Conservation (phyloP, 2,888 invertebrate species). For the Temnothorax unifasciatus region DNA sequence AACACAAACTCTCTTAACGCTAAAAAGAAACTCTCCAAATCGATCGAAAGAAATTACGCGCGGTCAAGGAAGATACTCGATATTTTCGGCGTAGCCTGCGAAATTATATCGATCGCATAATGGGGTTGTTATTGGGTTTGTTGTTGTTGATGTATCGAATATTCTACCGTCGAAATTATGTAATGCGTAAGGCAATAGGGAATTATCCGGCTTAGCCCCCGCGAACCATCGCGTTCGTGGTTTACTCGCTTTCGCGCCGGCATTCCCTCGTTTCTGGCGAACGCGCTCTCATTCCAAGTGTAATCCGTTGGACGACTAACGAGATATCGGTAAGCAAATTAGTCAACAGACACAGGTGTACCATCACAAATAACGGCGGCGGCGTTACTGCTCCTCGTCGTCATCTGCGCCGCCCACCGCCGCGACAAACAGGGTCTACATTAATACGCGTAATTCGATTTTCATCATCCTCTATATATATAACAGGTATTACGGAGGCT, state of each 20-base stretch:
- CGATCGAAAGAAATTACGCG: neutral
- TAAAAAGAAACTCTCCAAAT: neutral
- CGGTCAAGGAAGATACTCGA: neutral
- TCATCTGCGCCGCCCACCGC: constrained; percentile 40
- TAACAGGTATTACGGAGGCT: constrained; percentile 62
- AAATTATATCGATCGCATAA: neutral
- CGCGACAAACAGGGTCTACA: constrained; percentile 75
- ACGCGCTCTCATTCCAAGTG: constrained; percentile 26
- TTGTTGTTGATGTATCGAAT: neutral
- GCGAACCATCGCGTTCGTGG: neutral
- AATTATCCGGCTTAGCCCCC: constrained; percentile 16
- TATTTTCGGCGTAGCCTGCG: neutral
- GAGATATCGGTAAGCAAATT: constrained; percentile 82
- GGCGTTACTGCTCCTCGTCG: neutral
- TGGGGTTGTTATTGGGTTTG: neutral
- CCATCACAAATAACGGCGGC: constrained; percentile 9
- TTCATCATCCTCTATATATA: constrained; percentile 80
- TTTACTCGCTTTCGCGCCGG: neutral
- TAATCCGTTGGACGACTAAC: constrained; percentile 71
- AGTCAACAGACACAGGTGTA: constrained; percentile 57
- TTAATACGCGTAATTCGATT: constrained; percentile 81
- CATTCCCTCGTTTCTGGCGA: constrained; percentile 3
- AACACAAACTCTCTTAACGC: neutral
- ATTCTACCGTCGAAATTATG: neutral
- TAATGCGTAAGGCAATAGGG: neutral